Base-by-base conservation (phyloP, 1,140 invertebrate genomes). In the Steinernema khuongi region DNA sequence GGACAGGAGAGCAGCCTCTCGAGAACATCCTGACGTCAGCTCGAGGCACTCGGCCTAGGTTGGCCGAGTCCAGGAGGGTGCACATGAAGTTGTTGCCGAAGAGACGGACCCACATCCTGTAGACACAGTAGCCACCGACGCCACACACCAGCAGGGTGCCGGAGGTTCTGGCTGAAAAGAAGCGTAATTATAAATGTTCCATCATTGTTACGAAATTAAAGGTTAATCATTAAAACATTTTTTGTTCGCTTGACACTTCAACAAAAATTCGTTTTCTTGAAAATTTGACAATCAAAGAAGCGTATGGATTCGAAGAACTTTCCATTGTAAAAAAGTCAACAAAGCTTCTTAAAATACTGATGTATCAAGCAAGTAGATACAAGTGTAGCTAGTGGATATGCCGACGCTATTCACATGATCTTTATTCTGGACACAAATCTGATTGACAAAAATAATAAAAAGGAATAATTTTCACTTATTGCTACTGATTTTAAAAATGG, bases 81-180 rank as follows among this genome's bases (percentile, higher is more conserved):
- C 50, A 60, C 7, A 60, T 22, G 19, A 60, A 60, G 50, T 60
- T 60, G 50, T 60, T 22, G 50, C 50, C 50, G 50, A 60, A 60
- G 11, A 60, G 50, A 22, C 50, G 50, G 2, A 60, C 50, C 50
- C 50, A 60, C 50, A 60, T 60, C 4, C 50, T 14, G 50, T 60
- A 60, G 50, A 60, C 50, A 22, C 50, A 60, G 50, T 60, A 60
- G 50, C 50, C 50, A 22, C 50, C 50, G 50, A 60, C 50, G 50
- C 50, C 50, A 22, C 14, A 60, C 50, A 60, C 50, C 14, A 60
- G 50, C 14, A 60, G 50, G 4, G 50, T 60, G 11, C 50, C 50
- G 50, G 50, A 60, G 50, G 50, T 60, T 11, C 50, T 14, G 7
- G 50, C 50, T 60, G 50, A 60, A 60, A 60, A 14, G 11, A 60